Evolutionary conservation across 23 tunicate species (phyloP), one percentile per base, ranked within the genome.

Genomic region (Halocynthia roretzi): DNA sequence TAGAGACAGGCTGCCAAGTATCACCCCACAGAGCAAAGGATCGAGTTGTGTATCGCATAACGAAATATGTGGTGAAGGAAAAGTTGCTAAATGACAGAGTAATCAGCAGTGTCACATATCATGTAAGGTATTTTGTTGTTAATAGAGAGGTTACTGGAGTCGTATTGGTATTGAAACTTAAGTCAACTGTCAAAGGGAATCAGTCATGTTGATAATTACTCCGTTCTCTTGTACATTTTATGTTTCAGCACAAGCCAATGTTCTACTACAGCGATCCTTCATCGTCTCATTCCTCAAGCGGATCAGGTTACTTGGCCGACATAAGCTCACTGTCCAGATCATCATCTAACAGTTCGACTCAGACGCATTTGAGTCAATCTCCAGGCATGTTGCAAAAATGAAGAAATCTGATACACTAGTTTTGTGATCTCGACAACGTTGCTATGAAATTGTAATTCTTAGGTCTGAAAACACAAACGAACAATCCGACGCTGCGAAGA

Each of bases 301-400:
- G 78, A 10, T 74, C 78, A 11, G 78, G 78, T 17, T 74, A 74
- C 56, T 7, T 74, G 56, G 78, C 64, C 8, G 78, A 74, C 21
- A 74, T 62, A 53, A 74, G 78, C 5, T 54, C 64, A 22, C 5
- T 74, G 31, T 74, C 78, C 14, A 74, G 78, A 48, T 50, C 78
- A 0, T 74, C 78, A 10, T 74, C 78, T 8, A 53, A 74, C 31
- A n/a, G 48, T 5, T 74, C 78, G 5, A 54, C 64, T 5, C 61
- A 74, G 62, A 74, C 64, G 9, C 17, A 74, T 15, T 54, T 74
- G 49, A 0, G 62, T 18, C n/a, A 56, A 7, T 74, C 78, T 14
- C 78, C 78, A 74, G 78, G 78, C 5, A 65, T 65, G 10, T 14
- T 14, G 4, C 63, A n/a, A 14, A 4, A 31, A 31, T 31, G 1